Evolutionary conservation across 1,140 invertebrate genomes (phyloP).

Genomic region (Lasioglossum albipes): DNA sequence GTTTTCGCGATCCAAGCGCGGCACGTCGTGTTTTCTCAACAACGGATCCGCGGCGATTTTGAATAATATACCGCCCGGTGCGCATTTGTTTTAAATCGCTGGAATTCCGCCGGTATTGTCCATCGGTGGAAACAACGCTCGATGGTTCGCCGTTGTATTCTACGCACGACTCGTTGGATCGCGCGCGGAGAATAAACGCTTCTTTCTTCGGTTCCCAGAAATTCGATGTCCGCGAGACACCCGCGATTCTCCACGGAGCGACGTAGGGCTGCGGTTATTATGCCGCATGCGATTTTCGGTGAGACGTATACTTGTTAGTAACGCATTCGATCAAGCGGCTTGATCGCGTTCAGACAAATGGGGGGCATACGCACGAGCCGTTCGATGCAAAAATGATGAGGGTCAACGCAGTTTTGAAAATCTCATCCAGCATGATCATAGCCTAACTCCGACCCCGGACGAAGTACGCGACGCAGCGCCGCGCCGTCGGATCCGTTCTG

Average conservation of each 20-base stretch:
- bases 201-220: slow-evolving; percentile 50
- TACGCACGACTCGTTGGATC: slow-evolving; percentile 14
- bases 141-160: slow-evolving; percentile 38
- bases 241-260: too few species aligned
- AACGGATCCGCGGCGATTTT: slow-evolving; percentile 64
- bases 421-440: too few species aligned
- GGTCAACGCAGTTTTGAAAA: too few species aligned
- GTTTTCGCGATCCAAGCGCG: slow-evolving; percentile 31
- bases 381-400: too few species aligned
- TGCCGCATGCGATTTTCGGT: too few species aligned
- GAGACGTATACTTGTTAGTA: too few species aligned
- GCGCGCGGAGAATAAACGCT: slow-evolving; percentile 43
- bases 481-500: background rate
- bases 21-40: slow-evolving; percentile 63
- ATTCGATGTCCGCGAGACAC: background rate
- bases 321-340: too few species aligned
- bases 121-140: slow-evolving; percentile 59
- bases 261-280: too few species aligned
- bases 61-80: slow-evolving; percentile 50
- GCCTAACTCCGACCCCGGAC: too few species aligned
- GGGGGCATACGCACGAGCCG: too few species aligned
- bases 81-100: slow-evolving; percentile 70
- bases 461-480: too few species aligned
- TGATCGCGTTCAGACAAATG: too few species aligned
- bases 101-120: slow-evolving; percentile 74